Evolutionary conservation across 1,140 invertebrate species (phyloP).

Genomic region (Stegodyphus dumicola): DNA sequence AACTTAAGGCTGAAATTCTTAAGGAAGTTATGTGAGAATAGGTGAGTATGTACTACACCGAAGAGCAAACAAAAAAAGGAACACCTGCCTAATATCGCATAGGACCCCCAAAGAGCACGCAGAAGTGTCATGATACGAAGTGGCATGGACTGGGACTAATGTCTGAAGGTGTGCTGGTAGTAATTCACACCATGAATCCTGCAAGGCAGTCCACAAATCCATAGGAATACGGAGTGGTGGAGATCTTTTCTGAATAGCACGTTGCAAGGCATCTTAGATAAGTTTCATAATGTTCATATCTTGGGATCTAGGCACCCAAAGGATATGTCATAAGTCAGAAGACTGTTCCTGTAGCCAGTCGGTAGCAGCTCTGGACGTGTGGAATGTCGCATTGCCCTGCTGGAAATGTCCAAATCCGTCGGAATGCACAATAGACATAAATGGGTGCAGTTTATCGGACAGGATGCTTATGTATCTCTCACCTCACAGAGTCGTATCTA

Average conservation of each 20-base stretch:
- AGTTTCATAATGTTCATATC: background rate
- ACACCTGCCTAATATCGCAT: background rate
- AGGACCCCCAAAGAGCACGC: background rate
- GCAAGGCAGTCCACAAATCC: background rate
- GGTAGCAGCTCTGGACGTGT: background rate
- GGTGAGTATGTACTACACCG: background rate
- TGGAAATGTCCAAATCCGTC: background rate
- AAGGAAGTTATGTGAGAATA: too few relatives aligned
- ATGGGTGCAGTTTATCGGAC: background rate
- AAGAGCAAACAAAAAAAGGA: background rate
- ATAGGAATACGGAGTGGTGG: background rate
- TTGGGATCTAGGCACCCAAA: background rate
- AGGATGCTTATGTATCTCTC: background rate
- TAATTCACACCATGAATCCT: background rate
- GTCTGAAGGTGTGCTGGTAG: background rate
- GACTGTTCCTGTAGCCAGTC: background rate
- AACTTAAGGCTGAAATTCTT: too few relatives aligned
- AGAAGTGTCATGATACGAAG: background rate
- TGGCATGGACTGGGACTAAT: background rate
- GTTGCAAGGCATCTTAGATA: background rate
- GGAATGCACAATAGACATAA: conserved; percentile 2
- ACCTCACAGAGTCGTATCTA: background rate
- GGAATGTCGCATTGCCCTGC: background rate
- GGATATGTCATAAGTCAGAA: background rate
- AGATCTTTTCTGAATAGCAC: background rate